These are phyloP conservation scores for Phlogophora meticulosa DNA, from an alignment of 2,888 invertebrate genomes.

Conservation along the genomic window DNA sequence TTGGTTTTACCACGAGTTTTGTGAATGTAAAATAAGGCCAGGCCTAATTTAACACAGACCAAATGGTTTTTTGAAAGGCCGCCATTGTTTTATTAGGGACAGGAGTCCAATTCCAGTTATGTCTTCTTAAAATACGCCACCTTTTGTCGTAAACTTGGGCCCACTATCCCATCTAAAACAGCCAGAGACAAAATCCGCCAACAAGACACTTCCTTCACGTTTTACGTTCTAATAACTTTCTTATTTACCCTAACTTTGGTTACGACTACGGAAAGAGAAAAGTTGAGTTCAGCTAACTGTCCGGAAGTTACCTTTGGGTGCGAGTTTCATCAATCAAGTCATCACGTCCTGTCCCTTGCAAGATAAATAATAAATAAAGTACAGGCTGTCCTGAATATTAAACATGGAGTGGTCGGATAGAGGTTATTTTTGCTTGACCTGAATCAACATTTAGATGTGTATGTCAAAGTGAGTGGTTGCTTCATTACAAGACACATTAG, in stretches of 20 bases:
- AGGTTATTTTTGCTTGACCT: neutral
- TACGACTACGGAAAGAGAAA: conserved; percentile 39
- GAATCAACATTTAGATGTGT: conserved; percentile 2
- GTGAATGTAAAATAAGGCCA: neutral
- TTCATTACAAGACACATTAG: neutral
- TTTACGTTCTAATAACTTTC: conserved; percentile 54
- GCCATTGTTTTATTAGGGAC: conserved; percentile 24
- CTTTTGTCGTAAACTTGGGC: conserved; percentile 28
- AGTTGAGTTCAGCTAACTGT: conserved; percentile 34
- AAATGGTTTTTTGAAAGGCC: conserved; percentile 11
- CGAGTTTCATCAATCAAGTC: conserved; percentile 34
- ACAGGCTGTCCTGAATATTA: conserved; percentile 14
- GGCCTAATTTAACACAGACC: conserved; percentile 4
- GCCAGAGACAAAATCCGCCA: conserved; percentile 31
- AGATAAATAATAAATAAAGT: conserved; percentile 36
- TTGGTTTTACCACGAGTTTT: neutral
- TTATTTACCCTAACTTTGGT: conserved; percentile 51
- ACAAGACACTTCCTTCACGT: conserved; percentile 33
- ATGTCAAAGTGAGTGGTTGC: neutral
- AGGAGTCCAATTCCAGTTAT: conserved; percentile 14
- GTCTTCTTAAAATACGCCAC: conserved; percentile 2
- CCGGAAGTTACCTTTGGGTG: conserved; percentile 20
- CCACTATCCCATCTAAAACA: conserved; percentile 30
- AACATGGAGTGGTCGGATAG: neutral
- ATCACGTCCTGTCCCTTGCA: conserved; percentile 7